These are phyloP conservation scores for Nomada lathburiana DNA, from an alignment of 2,888 invertebrate genomes.

Conservation along the genomic window DNA sequence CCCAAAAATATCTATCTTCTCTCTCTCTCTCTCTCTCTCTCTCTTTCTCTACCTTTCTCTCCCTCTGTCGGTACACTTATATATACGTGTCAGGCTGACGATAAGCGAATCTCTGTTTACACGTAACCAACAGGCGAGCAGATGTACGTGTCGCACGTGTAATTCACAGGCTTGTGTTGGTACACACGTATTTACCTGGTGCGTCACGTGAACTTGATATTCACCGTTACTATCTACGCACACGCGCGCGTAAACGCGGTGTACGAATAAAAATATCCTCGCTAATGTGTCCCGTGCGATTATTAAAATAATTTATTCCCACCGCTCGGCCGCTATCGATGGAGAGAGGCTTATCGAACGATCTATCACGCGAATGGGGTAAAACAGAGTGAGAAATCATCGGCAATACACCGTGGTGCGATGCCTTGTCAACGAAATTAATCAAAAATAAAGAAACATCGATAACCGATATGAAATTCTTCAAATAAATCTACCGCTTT, in stretches of 20 bases:
- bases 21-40: neutral
- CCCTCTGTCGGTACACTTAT: slow-evolving; percentile 43
- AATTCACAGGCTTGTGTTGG: slow-evolving; percentile 59
- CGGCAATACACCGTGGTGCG: neutral
- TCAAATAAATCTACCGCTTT: too few relatives aligned
- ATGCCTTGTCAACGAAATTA: neutral
- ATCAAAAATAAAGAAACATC: neutral
- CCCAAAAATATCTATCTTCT: slow-evolving; percentile 59
- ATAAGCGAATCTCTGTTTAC: slow-evolving; percentile 75
- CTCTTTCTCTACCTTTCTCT: neutral
- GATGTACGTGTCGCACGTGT: slow-evolving; percentile 74
- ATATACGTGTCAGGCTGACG: slow-evolving; percentile 65
- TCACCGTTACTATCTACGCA: slow-evolving; percentile 61
- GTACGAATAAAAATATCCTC: slow-evolving; percentile 47
- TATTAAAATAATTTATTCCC: slow-evolving; percentile 59
- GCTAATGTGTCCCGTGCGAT: slow-evolving; percentile 22
- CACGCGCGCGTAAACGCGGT: slow-evolving; percentile 24
- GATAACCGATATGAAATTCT: too few relatives aligned
- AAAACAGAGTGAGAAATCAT: neutral
- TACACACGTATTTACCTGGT: slow-evolving; percentile 63
- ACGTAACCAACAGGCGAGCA: slow-evolving; percentile 74
- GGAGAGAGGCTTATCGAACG: slow-evolving; percentile 32
- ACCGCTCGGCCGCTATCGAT: slow-evolving; percentile 38
- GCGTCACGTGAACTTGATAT: slow-evolving; percentile 71
- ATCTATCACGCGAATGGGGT: slow-evolving; percentile 19